phyloP scores from a whole-genome alignment of 2,113 vertebrate species.

The Cricetomys ansorgei region DNA sequence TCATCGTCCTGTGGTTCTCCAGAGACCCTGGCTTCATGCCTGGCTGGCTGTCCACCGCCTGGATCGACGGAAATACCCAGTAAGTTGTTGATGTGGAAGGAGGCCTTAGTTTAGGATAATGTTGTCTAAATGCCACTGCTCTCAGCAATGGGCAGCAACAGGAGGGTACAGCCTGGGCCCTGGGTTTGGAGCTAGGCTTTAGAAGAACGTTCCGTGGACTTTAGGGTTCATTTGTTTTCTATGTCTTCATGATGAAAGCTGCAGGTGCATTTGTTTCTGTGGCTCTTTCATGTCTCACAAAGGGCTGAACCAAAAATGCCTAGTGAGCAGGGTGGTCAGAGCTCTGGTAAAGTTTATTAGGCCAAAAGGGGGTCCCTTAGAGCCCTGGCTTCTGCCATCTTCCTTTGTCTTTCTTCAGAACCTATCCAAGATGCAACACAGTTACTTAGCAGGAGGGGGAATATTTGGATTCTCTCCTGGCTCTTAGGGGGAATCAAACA shows the following conservation, averaged over 20 bases:
- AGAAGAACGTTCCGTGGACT: not conserved
- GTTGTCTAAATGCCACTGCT: not conserved
- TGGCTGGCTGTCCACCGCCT: slow-evolving; percentile 90
- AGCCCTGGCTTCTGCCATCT: not conserved
- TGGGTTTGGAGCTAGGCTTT: not conserved
- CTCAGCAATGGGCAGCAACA: not conserved
- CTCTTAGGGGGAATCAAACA: not conserved
- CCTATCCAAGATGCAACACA: not conserved
- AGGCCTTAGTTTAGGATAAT: not conserved
- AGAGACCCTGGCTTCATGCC: slow-evolving; percentile 94
- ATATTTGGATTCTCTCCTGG: not conserved
- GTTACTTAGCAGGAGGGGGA: not conserved
- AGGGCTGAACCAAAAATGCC: not conserved
- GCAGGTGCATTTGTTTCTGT: not conserved
- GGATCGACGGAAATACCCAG: slow-evolving; percentile 32
- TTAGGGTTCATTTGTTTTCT: not conserved
- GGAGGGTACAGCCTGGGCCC: not conserved
- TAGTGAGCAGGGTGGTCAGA: not conserved
- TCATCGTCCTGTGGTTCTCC: slow-evolving; percentile 95
- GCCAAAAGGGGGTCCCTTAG: not conserved
- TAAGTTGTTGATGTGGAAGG: slow-evolving; percentile 6
- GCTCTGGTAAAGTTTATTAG: not conserved
- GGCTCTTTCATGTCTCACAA: not conserved
- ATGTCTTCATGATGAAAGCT: not conserved
- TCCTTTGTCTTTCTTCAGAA: not conserved